Percentiles rank a stretch among this genome's conserved stretches.
phyloP scores from a whole-genome alignment of 2,113 vertebrate genomes.

The Myrmophylax atrothorax region DNA sequence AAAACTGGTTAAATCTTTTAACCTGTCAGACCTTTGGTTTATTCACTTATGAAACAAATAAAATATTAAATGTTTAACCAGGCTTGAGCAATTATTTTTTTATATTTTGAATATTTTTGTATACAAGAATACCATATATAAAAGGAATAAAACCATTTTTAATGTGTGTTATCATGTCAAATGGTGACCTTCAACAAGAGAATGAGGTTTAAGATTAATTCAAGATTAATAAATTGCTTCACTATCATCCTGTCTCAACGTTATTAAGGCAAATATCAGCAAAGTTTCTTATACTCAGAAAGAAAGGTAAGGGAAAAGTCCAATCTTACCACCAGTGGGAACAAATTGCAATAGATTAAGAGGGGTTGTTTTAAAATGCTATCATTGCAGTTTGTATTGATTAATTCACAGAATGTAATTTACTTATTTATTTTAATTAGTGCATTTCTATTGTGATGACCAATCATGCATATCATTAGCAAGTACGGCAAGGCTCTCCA shows the following conservation, averaged over 20 bases:
- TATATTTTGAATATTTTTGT: neutral
- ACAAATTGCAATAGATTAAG: neutral
- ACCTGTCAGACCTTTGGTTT: neutral
- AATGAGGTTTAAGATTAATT: neutral
- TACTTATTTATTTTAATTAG: constrained; percentile 1
- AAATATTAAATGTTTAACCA: neutral
- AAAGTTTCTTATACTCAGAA: neutral
- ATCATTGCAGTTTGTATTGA: constrained; percentile 42
- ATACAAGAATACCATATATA: neutral
- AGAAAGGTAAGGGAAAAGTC: neutral
- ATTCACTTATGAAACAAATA: neutral
- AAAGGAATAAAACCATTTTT: neutral
- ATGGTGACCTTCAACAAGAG: neutral
- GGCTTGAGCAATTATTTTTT: neutral
- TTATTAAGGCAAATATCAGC: neutral
- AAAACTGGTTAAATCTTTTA: neutral
- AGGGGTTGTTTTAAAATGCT: neutral
- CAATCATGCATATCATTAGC: constrained; percentile 66
- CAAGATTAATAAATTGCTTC: neutral
- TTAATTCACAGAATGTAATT: constrained; percentile 54
- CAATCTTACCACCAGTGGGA: neutral
- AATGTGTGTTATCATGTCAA: neutral
- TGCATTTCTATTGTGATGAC: constrained; percentile 48
- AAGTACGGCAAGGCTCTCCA: constrained; percentile 36
- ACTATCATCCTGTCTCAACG: neutral